A percentile compares a stretch with the other conserved stretches of the same genome.
phyloP scores from a whole-genome alignment of 2,113 vertebrate species.

The Tursiops truncatus region DNA sequence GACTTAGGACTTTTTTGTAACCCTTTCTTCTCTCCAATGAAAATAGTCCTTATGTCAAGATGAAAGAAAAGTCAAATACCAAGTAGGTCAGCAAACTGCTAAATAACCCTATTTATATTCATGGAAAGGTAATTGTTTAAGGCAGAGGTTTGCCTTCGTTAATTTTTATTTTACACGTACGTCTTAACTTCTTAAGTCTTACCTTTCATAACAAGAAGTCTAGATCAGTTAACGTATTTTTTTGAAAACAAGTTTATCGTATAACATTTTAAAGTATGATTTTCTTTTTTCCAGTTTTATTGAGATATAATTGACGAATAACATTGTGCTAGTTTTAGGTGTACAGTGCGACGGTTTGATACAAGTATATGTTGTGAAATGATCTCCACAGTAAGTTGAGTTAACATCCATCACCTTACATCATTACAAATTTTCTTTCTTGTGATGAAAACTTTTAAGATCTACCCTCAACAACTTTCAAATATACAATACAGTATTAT shows the following conservation, averaged over 20 bases:
- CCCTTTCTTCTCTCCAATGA: not conserved
- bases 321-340: not conserved
- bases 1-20: not conserved
- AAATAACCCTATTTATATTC: not conserved
- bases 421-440: not conserved
- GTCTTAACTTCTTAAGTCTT: constrained; percentile 7
- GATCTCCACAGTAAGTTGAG: not conserved
- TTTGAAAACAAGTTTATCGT: not conserved
- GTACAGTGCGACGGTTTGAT: not conserved
- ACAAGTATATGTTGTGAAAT: not conserved
- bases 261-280: not conserved
- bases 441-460: not conserved
- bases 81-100: not conserved
- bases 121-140: not conserved
- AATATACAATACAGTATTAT: not conserved
- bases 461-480: not conserved
- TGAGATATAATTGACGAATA: not conserved
- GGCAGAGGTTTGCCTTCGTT: not conserved
- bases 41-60: not conserved
- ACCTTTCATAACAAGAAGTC: not conserved
- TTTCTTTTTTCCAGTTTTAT: not conserved
- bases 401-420: not conserved
- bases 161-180: not conserved
- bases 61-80: not conserved
- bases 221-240: not conserved